A percentile compares a stretch with the other conserved stretches of the same genome.
Conservation (phyloP, 2,888 invertebrate genomes). For the Cotesia congregata region DNA sequence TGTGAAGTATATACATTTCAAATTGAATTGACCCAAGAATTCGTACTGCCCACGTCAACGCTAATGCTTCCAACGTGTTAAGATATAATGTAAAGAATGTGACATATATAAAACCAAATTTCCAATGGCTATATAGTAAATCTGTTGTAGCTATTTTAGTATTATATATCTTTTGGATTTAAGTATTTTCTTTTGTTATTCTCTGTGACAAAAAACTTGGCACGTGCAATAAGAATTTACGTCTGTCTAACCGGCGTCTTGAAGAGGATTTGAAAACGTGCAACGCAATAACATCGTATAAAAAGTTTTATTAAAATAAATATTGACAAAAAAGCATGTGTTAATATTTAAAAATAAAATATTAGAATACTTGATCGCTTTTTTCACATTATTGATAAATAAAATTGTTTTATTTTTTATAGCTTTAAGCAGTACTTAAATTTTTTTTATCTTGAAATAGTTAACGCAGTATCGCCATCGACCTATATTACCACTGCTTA, state of each 20-base stretch:
- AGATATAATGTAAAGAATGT: slow-evolving; percentile 18
- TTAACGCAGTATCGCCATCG: slow-evolving; percentile 52
- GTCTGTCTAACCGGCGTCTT: slow-evolving; percentile 15
- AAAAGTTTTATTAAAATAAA: slow-evolving; percentile 13
- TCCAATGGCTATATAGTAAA: neutral
- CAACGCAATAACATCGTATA: slow-evolving; percentile 27
- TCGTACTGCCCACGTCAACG: slow-evolving; percentile 53
- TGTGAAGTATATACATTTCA: slow-evolving; percentile 50
- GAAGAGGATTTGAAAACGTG: slow-evolving; percentile 13
- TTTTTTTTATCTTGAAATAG: slow-evolving; percentile 50
- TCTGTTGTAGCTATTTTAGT: neutral
- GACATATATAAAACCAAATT: slow-evolving; percentile 22
- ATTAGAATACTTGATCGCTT: neutral
- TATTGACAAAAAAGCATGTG: neutral
- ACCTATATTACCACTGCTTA: slow-evolving; percentile 51
- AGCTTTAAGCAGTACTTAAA: neutral
- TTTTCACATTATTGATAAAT: neutral
- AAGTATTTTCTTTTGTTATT: slow-evolving; percentile 2
- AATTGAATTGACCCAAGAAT: slow-evolving; percentile 62
- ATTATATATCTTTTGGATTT: neutral
- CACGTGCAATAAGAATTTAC: slow-evolving; percentile 30
- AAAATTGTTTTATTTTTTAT: neutral
- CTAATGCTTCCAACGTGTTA: slow-evolving; percentile 26
- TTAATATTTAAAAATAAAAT: slow-evolving; percentile 16
- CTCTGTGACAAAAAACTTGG: slow-evolving; percentile 24